Evolutionary conservation across 2,797 vertebrate genomes (phyloP).

Genomic region (Pteronotus mesoamericanus): DNA sequence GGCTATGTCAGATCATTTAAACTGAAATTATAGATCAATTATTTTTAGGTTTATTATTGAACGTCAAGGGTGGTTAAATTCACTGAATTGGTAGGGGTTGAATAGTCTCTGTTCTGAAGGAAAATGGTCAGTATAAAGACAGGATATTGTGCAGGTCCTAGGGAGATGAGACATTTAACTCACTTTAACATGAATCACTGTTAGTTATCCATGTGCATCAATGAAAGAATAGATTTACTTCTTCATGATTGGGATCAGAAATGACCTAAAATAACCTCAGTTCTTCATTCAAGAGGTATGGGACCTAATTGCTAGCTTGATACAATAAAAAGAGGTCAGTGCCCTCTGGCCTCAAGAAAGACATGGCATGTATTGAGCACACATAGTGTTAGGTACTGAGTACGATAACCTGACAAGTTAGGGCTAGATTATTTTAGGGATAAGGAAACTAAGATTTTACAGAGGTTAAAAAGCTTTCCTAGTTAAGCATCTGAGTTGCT

Average conservation of each 20-base stretch:
- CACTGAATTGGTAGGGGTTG: conserved; percentile 59
- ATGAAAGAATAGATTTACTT: conserved; percentile 25
- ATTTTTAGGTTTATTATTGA: conserved; percentile 76
- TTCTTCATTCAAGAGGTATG: conserved; percentile 19
- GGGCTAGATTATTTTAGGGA: not conserved
- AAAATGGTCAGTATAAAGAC: conserved; percentile 43
- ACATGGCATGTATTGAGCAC: not conserved
- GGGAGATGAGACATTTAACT: conserved; percentile 31
- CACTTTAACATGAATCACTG: conserved; percentile 25
- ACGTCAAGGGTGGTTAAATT: conserved; percentile 71
- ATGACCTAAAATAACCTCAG: conserved; percentile 41
- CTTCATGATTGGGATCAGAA: conserved; percentile 27
- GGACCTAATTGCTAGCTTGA: not conserved
- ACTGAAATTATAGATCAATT: conserved; percentile 76
- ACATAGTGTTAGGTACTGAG: not conserved
- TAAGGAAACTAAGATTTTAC: not conserved
- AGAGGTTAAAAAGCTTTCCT: not conserved
- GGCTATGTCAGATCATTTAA: conserved; percentile 71
- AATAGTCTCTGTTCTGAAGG: conserved; percentile 34
- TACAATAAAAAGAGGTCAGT: not conserved
- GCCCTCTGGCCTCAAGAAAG: not conserved
- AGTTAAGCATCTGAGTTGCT: not conserved
- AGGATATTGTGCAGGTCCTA: conserved; percentile 25
- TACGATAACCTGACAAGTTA: not conserved
- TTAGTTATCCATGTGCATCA: conserved; percentile 50